phyloP scores from a whole-genome alignment of 2,888 invertebrate species.

The Agrochola circellaris region DNA sequence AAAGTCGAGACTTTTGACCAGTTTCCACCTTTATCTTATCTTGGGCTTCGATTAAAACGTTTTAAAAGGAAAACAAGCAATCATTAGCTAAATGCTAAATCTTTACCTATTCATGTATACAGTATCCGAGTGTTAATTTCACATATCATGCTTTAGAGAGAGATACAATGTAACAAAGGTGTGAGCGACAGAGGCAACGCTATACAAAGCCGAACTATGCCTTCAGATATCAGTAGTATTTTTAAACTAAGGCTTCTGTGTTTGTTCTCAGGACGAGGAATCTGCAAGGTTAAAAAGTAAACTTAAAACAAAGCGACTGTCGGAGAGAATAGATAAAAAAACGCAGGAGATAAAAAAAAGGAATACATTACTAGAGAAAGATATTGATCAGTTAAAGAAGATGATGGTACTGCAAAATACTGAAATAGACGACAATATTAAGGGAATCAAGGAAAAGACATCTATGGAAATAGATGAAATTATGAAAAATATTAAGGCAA shows the following conservation, averaged over 20 bases:
- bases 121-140: no score
- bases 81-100: no score
- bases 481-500: slow-evolving; percentile 1
- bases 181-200: no score
- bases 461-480: background rate
- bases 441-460: background rate
- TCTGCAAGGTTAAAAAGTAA: slow-evolving; percentile 8
- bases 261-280: slow-evolving; percentile 16
- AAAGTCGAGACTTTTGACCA: no score
- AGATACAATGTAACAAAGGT: no score
- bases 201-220: no score
- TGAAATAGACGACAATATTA: slow-evolving; percentile 7
- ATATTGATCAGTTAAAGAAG: slow-evolving; percentile 2
- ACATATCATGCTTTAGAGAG: no score
- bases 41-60: no score
- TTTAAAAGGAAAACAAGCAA: no score
- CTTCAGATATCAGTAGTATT: no score
- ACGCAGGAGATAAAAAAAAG: slow-evolving; percentile 10
- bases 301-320: slow-evolving; percentile 5
- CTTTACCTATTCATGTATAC: no score
- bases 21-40: no score
- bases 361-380: background rate
- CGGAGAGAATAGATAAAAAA: slow-evolving; percentile 17
- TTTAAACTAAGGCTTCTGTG: background rate
- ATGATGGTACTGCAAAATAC: slow-evolving; percentile 3